phyloP scores from a whole-genome alignment of 1,140 invertebrate species.

The Magallana angulata region DNA sequence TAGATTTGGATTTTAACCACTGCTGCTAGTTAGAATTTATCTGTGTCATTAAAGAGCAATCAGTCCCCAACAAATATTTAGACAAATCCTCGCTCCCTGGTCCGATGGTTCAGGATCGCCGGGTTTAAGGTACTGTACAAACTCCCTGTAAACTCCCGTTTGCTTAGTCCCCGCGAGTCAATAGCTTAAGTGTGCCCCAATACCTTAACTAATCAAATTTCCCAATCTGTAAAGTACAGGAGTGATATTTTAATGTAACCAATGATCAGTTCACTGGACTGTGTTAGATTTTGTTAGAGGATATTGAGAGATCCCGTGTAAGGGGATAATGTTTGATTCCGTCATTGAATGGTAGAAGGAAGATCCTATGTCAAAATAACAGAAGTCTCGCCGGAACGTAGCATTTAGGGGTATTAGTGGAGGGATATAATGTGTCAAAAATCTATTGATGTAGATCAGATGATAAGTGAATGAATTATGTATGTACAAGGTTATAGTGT shows the following conservation, averaged over 20 bases:
- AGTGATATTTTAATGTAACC: not conserved
- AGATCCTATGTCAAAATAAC: slow-evolving; percentile 14
- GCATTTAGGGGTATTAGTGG: not conserved
- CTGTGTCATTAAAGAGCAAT: slow-evolving; percentile 23
- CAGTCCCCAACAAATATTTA: slow-evolving; percentile 30
- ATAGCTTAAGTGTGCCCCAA: not conserved
- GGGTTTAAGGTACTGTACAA: slow-evolving; percentile 26
- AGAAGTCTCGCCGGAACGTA: not conserved
- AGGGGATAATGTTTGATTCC: slow-evolving; percentile 4
- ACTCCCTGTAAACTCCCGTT: not conserved
- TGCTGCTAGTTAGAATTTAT: slow-evolving; percentile 6
- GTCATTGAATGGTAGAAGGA: not conserved
- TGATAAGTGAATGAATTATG: slow-evolving; percentile 20
- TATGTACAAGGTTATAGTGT: not conserved
- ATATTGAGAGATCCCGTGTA: not conserved
- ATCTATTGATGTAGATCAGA: slow-evolving; percentile 22
- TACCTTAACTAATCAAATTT: slow-evolving; percentile 25
- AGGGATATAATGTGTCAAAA: not conserved
- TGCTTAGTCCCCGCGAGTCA: not conserved
- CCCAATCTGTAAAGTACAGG: not conserved
- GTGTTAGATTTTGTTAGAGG: slow-evolving; percentile 24
- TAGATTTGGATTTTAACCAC: slow-evolving; percentile 8
- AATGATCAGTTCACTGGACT: not conserved
- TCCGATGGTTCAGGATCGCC: not conserved
- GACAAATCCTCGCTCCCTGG: not conserved